A percentile compares a stretch with the other conserved stretches of the same genome.
phyloP scores from a whole-genome alignment of 2,113 vertebrate genomes.

The Benthochromis sp. region DNA sequence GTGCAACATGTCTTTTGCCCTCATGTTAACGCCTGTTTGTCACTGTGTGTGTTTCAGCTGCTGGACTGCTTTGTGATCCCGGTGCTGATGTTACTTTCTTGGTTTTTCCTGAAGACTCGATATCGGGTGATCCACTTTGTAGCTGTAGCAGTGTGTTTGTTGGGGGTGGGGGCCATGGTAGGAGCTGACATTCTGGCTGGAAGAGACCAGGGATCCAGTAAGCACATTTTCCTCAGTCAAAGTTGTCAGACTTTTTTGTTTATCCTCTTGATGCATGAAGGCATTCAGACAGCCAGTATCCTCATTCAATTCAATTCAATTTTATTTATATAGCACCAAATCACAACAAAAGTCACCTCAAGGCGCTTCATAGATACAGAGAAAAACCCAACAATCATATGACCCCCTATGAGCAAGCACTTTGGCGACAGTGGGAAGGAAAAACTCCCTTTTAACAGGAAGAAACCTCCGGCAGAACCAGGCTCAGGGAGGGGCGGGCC shows the following conservation, averaged over 20 bases:
- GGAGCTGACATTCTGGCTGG: slow-evolving; percentile 86
- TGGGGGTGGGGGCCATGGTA: slow-evolving; percentile 94
- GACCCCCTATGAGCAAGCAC: too few species aligned
- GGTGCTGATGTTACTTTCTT: slow-evolving; percentile 90
- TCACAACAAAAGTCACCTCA: too few species aligned
- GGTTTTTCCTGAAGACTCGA: slow-evolving; percentile 85
- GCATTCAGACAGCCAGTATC: not conserved
- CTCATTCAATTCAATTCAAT: not conserved
- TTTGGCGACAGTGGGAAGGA: too few species aligned
- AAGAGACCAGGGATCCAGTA: slow-evolving; percentile 78
- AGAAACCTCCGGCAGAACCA: too few species aligned
- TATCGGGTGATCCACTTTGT: slow-evolving; percentile 85
- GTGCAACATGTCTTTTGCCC: accelerated
- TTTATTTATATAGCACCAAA: too few species aligned
- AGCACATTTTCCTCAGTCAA: slow-evolving; percentile 17
- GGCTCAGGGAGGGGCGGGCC: too few species aligned
- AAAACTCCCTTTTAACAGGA: too few species aligned
- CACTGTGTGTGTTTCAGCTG: slow-evolving; percentile 70
- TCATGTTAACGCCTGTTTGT: not conserved
- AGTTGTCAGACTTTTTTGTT: not conserved
- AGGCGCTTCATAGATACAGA: too few species aligned
- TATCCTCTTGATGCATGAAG: not conserved
- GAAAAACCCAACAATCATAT: too few species aligned
- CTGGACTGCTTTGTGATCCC: slow-evolving; percentile 97
- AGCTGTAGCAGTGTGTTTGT: slow-evolving; percentile 81